Evolutionary conservation across 1,140 invertebrate species (phyloP).

Genomic region (Physella acuta): DNA sequence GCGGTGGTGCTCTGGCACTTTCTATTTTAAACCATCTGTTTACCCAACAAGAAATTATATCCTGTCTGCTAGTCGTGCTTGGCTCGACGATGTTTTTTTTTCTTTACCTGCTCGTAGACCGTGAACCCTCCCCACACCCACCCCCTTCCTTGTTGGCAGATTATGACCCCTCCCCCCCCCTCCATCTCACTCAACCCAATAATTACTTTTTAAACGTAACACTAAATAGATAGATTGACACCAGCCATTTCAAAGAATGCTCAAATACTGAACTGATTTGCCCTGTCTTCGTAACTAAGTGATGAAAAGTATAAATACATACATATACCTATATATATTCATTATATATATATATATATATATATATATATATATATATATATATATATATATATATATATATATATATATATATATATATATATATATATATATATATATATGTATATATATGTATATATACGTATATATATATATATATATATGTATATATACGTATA

Average conservation of each 20-base stretch:
- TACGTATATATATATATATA: background rate
- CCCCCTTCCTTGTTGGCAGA: background rate
- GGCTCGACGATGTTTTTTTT: too few species aligned
- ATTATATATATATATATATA: background rate
- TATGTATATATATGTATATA: background rate
- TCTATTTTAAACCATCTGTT: too few species aligned
- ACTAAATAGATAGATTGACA: background rate
- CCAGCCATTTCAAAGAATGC: background rate
- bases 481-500: background rate
- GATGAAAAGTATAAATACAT: too few species aligned
- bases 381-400: constrained; percentile 2
- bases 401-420: constrained; percentile 10
- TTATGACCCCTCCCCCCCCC: background rate
- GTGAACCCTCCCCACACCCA: background rate
- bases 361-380: constrained; percentile 3
- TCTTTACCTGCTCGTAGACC: too few species aligned
- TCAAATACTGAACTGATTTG: too few species aligned
- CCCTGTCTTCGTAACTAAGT: too few species aligned
- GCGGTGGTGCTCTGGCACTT: too few species aligned
- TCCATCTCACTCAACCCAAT: background rate
- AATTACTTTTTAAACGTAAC: background rate
- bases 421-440: background rate
- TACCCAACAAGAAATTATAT: too few species aligned
- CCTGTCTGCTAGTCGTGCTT: too few species aligned
- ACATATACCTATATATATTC: too few species aligned